Percentiles rank a stretch among this genome's conserved stretches.
Conservation (phyloP, 2,113 vertebrate genomes). For the Sialia sialis region DNA sequence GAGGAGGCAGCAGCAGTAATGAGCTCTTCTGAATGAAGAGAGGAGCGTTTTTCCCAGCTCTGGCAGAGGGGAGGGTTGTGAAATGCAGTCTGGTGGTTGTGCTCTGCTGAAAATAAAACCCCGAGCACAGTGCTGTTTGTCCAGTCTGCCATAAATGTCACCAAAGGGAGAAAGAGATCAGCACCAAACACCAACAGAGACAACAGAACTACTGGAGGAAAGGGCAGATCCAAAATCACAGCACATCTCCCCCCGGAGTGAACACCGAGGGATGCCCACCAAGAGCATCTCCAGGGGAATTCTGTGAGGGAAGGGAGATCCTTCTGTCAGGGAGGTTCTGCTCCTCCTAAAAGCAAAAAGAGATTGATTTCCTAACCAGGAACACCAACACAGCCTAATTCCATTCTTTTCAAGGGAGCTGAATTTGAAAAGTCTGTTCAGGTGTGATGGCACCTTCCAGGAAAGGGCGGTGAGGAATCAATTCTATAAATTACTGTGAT, state of each 20-base stretch:
- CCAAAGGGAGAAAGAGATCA: neutral
- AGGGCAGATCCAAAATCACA: neutral
- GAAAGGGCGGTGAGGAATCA: constrained; percentile 35
- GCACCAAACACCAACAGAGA: neutral
- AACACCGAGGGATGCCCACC: neutral
- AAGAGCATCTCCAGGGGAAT: neutral
- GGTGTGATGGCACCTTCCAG: constrained; percentile 53
- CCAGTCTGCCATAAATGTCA: constrained; percentile 16
- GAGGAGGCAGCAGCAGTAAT: neutral
- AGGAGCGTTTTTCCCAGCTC: neutral
- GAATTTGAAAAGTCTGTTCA: constrained; percentile 59
- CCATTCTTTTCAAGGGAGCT: constrained; percentile 53
- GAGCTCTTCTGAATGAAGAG: constrained; percentile 6
- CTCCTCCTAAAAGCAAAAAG: constrained; percentile 32
- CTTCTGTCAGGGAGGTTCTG: neutral
- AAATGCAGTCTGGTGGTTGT: neutral
- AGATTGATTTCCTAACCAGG: constrained; percentile 44
- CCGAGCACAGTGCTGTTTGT: neutral
- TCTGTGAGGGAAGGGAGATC: neutral
- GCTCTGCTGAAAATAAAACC: constrained; percentile 27
- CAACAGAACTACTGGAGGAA: neutral
- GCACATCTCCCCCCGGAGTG: neutral
- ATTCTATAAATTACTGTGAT: constrained; percentile 12
- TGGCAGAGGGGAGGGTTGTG: neutral
- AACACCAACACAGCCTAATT: constrained; percentile 23